Evolutionary conservation across 2,888 invertebrate genomes (phyloP).

Genomic region (Caenorhabditis macrosperma): DNA sequence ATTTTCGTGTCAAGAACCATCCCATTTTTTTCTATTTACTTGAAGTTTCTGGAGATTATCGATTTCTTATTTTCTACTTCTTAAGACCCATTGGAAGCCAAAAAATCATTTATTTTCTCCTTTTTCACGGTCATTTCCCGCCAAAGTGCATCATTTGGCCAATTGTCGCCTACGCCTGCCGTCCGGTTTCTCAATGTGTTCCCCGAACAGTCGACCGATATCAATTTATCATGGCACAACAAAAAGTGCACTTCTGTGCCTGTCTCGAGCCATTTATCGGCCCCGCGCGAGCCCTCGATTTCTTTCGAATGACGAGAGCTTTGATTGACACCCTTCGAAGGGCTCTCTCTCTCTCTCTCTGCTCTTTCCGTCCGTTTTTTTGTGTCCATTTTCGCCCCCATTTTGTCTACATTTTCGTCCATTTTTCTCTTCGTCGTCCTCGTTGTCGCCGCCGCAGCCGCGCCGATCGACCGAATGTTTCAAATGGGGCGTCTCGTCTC

Average conservation of each 20-base stretch:
- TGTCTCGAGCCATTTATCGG: constrained; percentile 22
- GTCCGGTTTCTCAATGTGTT: background rate
- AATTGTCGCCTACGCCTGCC: no score
- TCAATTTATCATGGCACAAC: constrained; percentile 1
- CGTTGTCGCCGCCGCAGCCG: no score
- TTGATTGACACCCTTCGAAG: constrained; percentile 35
- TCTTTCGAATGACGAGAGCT: constrained; percentile 35
- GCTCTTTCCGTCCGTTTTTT: background rate
- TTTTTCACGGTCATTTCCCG: no score
- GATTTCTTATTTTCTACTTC: no score
- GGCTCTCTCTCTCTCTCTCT: background rate
- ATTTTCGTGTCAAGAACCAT: background rate
- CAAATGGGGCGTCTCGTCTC: constrained; percentile 21
- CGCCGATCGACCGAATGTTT: constrained; percentile 51
- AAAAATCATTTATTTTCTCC: no score
- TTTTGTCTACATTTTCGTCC: constrained; percentile 34
- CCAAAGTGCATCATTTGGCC: no score
- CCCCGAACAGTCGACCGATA: background rate
- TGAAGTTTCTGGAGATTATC: background rate
- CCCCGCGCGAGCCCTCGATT: no score
- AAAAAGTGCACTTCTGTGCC: background rate
- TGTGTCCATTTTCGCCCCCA: constrained; percentile 30
- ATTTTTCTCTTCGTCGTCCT: constrained; percentile 24
- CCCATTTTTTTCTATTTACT: no score
- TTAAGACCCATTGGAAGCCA: no score